Conservation (phyloP, 2,797 vertebrate species). For the Myotis daubentonii region DNA sequence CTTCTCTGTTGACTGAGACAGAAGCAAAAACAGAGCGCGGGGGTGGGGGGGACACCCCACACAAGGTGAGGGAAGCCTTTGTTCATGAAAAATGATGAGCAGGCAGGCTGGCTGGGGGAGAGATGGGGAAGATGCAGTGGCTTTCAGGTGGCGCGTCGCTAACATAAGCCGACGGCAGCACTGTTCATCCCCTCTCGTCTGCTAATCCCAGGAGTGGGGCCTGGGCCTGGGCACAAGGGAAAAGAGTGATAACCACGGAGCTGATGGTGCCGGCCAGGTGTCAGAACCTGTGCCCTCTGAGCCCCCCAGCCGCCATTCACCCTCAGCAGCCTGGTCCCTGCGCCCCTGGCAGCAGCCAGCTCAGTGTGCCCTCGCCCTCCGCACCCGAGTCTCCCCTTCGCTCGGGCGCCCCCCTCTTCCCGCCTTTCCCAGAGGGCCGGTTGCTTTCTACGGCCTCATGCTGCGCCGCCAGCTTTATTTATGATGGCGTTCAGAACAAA, state of each 20-base stretch:
- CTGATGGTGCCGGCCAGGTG: neutral
- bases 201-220: conserved; percentile 20
- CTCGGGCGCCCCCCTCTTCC: neutral
- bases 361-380: rapidly evolving
- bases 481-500: neutral
- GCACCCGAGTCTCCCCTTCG: neutral
- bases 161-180: conserved; percentile 36
- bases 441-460: neutral
- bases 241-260: neutral
- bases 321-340: neutral
- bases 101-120: neutral
- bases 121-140: neutral
- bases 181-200: neutral
- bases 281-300: neutral
- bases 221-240: neutral
- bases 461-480: neutral
- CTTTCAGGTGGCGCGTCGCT: neutral
- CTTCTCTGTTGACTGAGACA: conserved; percentile 67
- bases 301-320: neutral
- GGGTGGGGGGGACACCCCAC: neutral
- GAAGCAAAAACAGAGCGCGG: neutral
- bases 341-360: neutral
- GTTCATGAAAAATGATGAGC: too few relatives aligned
- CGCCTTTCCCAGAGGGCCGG: neutral
- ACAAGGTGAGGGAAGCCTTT: neutral